phyloP scores from a whole-genome alignment of 1,140 invertebrate genomes.

The Neuroterus valhalla region DNA sequence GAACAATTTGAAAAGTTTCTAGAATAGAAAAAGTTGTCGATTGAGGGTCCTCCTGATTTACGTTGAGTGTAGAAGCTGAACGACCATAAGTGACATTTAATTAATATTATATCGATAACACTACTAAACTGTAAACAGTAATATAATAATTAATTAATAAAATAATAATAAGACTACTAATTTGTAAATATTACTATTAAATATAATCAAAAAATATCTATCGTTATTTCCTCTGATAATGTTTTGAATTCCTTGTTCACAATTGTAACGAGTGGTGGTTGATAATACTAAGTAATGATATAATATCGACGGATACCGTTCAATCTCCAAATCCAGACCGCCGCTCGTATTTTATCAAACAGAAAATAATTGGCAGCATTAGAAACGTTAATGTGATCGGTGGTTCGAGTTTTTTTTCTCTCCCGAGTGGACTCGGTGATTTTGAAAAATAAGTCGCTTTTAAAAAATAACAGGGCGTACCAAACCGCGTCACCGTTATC shows the following conservation, averaged over 20 bases:
- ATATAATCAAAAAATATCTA: slow-evolving; percentile 71
- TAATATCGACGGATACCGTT: slow-evolving; percentile 24
- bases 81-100: slow-evolving; percentile 20
- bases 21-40: slow-evolving; percentile 2
- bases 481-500: slow-evolving; percentile 49
- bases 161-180: slow-evolving; percentile 66
- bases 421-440: too few species aligned
- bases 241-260: slow-evolving; percentile 42
- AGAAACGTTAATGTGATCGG: not conserved
- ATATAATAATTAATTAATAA: slow-evolving; percentile 62
- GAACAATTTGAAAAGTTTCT: slow-evolving; percentile 19
- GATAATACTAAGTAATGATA: slow-evolving; percentile 31
- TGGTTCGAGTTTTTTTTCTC: too few species aligned
- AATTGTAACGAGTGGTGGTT: slow-evolving; percentile 37
- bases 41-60: not conserved
- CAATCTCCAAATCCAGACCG: slow-evolving; percentile 30
- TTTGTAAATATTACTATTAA: slow-evolving; percentile 71
- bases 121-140: slow-evolving; percentile 69
- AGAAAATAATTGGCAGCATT: slow-evolving; percentile 56
- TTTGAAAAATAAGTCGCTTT: not conserved
- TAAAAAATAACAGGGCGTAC: slow-evolving; percentile 52
- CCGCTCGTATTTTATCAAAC: slow-evolving; percentile 2
- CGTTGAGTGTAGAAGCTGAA: slow-evolving; percentile 4
- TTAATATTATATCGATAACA: slow-evolving; percentile 56
- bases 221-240: slow-evolving; percentile 45